Conservation (phyloP, 2,113 vertebrate species). For the Hirundichthys speculiger region DNA sequence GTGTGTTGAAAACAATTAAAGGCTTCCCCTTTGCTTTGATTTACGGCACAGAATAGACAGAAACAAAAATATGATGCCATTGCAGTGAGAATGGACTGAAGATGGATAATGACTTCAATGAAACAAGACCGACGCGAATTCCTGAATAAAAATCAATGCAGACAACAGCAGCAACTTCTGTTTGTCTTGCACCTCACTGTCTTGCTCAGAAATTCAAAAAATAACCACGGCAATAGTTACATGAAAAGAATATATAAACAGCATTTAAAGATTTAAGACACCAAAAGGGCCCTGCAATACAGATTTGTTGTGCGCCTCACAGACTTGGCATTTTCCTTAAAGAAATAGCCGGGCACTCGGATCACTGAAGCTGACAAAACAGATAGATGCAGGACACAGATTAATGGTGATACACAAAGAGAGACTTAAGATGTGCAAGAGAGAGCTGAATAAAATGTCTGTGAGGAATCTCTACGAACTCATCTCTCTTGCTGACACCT, state of each 20-base stretch:
- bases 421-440: constrained; percentile 29
- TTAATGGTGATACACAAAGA: constrained; percentile 54
- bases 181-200: constrained; percentile 22
- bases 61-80: neutral
- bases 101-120: constrained; percentile 27
- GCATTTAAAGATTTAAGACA: constrained; percentile 78
- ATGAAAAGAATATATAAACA: constrained; percentile 46
- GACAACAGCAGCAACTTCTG: constrained; percentile 33
- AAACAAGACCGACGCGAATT: constrained; percentile 47
- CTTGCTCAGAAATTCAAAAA: constrained; percentile 46
- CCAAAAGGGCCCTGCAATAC: constrained; percentile 71
- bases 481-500: constrained; percentile 53
- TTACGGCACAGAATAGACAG: neutral
- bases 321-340: constrained; percentile 70
- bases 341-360: constrained; percentile 62
- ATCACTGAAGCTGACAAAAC: constrained; percentile 70
- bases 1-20: too few species aligned
- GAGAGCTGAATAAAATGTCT: constrained; percentile 34
- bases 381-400: constrained; percentile 61
- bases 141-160: constrained; percentile 37
- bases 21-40: neutral
- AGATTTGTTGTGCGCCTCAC: constrained; percentile 71
- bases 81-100: neutral
- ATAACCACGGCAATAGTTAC: constrained; percentile 54
- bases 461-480: constrained; percentile 23